Conservation (phyloP, 2,888 invertebrate species). For the Cataglyphis albicans region DNA sequence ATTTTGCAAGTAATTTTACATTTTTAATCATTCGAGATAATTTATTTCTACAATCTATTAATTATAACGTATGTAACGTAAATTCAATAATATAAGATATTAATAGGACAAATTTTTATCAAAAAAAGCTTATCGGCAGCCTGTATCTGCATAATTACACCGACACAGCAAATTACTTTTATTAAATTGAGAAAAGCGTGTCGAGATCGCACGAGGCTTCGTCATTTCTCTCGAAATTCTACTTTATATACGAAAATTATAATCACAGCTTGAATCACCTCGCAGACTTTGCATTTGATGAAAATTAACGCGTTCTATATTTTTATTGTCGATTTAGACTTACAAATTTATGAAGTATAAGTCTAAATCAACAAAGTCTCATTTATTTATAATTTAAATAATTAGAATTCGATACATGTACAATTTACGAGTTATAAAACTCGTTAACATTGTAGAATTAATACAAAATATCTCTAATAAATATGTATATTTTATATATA, state of each 20-base stretch:
- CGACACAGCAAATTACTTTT: conserved; percentile 69
- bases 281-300: conserved; percentile 54
- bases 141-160: conserved; percentile 54
- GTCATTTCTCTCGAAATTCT: conserved; percentile 65
- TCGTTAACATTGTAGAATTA: conserved; percentile 22
- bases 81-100: conserved; percentile 20
- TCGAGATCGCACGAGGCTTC: conserved; percentile 78
- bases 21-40: background rate
- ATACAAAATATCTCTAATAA: conserved; percentile 1
- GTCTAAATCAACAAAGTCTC: conserved; percentile 57
- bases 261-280: conserved; percentile 80
- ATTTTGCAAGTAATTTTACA: conserved; percentile 1
- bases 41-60: conserved; percentile 18
- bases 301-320: conserved; percentile 27
- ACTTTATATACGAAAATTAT: conserved; percentile 78
- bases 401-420: conserved; percentile 32
- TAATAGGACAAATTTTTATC: background rate
- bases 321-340: conserved; percentile 47
- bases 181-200: conserved; percentile 73
- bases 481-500: background rate
- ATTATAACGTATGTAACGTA: background rate
- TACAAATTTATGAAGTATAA: conserved; percentile 34
- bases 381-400: conserved; percentile 49
- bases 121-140: background rate
- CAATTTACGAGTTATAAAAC: background rate